Evolutionary conservation across 2,113 vertebrate species (phyloP).

Genomic region (Semicossyphus pulcher): DNA sequence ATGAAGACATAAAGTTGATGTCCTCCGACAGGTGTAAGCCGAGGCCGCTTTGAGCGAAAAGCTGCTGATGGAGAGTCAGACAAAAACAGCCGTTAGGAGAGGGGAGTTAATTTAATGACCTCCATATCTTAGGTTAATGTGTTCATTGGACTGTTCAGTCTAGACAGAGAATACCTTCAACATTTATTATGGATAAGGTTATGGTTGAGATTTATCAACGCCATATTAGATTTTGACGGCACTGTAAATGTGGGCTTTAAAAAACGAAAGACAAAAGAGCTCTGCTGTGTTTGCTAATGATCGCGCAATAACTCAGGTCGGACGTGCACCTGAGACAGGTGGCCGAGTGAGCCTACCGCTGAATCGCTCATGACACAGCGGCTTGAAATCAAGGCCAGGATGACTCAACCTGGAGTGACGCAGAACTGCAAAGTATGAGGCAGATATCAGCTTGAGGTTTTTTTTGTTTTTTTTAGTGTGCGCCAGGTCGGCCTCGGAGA

Average conservation of each 20-base stretch:
- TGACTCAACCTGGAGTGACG: conserved; percentile 43
- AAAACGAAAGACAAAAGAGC: conserved; percentile 53
- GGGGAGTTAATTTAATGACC: conserved; percentile 62
- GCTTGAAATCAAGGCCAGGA: conserved; percentile 36
- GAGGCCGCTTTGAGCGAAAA: neutral
- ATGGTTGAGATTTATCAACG: conserved; percentile 58
- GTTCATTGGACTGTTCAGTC: conserved; percentile 67
- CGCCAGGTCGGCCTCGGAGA: conserved; percentile 65
- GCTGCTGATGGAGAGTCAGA: conserved; percentile 36
- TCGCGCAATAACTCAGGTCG: conserved; percentile 45
- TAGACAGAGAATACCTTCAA: conserved; percentile 61
- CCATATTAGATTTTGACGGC: conserved; percentile 63
- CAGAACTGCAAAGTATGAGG: conserved; percentile 39
- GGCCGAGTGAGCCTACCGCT: conserved; percentile 18
- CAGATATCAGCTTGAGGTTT: conserved; percentile 12
- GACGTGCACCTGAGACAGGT: conserved; percentile 31
- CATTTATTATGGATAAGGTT: conserved; percentile 52
- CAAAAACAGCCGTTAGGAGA: conserved; percentile 38
- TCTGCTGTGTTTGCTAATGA: conserved; percentile 61
- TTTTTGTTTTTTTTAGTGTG: conserved; percentile 10
- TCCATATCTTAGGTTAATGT: conserved; percentile 63
- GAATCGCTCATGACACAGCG: conserved; percentile 37
- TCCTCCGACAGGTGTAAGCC: neutral
- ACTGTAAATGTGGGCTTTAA: conserved; percentile 59
- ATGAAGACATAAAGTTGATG: neutral